Evolutionary conservation across 2,888 invertebrate genomes (phyloP).

Genomic region (Fragum sueziense): DNA sequence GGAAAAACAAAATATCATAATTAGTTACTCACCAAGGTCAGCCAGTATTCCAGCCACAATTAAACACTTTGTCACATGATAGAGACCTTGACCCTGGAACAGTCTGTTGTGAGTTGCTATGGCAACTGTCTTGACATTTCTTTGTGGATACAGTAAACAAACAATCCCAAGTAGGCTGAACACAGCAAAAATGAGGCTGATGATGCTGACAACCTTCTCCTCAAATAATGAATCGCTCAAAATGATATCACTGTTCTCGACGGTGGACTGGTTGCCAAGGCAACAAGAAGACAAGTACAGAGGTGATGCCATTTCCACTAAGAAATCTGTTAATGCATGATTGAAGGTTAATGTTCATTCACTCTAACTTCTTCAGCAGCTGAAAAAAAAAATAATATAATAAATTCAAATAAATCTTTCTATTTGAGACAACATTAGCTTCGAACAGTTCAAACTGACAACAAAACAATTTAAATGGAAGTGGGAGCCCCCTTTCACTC

Average conservation of each 20-base stretch:
- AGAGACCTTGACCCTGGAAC: slow-evolving; percentile 38
- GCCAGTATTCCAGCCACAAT: slow-evolving; percentile 49
- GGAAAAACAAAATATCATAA: too few species aligned
- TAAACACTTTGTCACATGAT: slow-evolving; percentile 41
- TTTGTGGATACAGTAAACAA: slow-evolving; percentile 39
- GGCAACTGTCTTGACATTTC: slow-evolving; percentile 5
- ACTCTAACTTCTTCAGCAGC: too few species aligned
- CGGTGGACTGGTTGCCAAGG: slow-evolving; percentile 52
- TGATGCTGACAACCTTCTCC: slow-evolving; percentile 46
- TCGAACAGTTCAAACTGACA: too few species aligned
- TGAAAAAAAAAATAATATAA: too few species aligned
- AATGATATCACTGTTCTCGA: slow-evolving; percentile 35
- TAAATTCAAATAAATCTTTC: too few species aligned
- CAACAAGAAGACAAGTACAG: slow-evolving; percentile 52
- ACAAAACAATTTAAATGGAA: too few species aligned
- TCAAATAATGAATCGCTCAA: slow-evolving; percentile 19
- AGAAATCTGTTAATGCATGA: too few species aligned
- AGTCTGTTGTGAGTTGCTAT: slow-evolving; percentile 7
- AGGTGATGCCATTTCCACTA: slow-evolving; percentile 60
- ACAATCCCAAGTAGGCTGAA: slow-evolving; percentile 41
- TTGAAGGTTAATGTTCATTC: too few species aligned
- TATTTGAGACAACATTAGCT: too few species aligned
- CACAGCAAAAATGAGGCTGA: slow-evolving; percentile 42
- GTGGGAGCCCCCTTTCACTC: too few species aligned
- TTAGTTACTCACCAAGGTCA: slow-evolving; percentile 44